Percentiles rank a stretch among this genome's conserved stretches.
Conservation (phyloP, 2,888 invertebrate species). For the Beris morrisii region DNA sequence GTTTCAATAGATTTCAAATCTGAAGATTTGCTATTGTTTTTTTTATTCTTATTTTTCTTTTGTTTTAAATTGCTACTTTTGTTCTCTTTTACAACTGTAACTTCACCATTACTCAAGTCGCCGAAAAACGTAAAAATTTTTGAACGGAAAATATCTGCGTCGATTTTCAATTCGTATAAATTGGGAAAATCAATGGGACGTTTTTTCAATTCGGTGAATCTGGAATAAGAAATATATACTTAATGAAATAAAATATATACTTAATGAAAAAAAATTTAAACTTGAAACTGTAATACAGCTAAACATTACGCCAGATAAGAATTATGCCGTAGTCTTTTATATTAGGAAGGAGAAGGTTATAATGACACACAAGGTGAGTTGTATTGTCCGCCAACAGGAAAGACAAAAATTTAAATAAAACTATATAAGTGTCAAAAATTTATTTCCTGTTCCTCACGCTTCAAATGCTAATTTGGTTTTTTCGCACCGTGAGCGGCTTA, state of each 20-base stretch:
- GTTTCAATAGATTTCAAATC: not conserved
- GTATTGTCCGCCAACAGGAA: no score
- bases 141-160: not conserved
- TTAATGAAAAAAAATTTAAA: slow-evolving; percentile 32
- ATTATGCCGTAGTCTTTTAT: no score
- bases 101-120: slow-evolving; percentile 4
- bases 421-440: not conserved
- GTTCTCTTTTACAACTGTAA: not conserved
- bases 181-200: slow-evolving; percentile 39
- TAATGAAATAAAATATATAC: slow-evolving; percentile 20
- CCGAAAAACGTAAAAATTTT: slow-evolving; percentile 32
- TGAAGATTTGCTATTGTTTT: not conserved
- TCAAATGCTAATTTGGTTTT: no score
- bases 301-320: no score
- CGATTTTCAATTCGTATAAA: slow-evolving; percentile 29
- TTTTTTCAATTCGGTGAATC: slow-evolving; percentile 42
- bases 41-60: not conserved
- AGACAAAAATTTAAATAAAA: slow-evolving; percentile 10
- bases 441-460: no score
- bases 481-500: no score
- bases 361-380: no score
- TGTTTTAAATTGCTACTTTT: not conserved
- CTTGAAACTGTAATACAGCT: no score
- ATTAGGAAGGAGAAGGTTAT: no score
- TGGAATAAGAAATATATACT: slow-evolving; percentile 27